Percentiles rank a stretch among this genome's conserved stretches.
These are phyloP conservation scores for Pollenia griseotomentosa DNA, from an alignment of 2,888 invertebrate genomes.

Conservation along the genomic window DNA sequence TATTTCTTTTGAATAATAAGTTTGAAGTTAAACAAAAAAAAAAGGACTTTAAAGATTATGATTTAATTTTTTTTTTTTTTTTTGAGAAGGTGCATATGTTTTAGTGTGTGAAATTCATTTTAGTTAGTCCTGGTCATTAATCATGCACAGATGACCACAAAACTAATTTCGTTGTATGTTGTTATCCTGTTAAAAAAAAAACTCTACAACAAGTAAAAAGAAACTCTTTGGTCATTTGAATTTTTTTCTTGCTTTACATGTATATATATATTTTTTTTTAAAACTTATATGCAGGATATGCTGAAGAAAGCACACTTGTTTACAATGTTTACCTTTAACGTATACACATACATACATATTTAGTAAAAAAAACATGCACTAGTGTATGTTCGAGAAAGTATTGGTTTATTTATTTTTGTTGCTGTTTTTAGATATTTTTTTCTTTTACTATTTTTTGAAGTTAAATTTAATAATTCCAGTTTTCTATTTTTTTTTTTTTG, in stretches of 20 bases:
- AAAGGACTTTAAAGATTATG: too few relatives aligned
- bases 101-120: slow-evolving; percentile 44
- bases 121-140: slow-evolving; percentile 68
- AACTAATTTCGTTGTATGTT: slow-evolving; percentile 72
- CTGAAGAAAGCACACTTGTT: too few relatives aligned
- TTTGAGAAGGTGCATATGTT: neutral
- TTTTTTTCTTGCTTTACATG: neutral
- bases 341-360: neutral
- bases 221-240: neutral
- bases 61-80: neutral
- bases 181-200: slow-evolving; percentile 39
- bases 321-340: neutral
- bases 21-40: too few relatives aligned
- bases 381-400: slow-evolving; percentile 18
- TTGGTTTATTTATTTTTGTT: slow-evolving; percentile 44
- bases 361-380: too few relatives aligned
- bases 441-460: slow-evolving; percentile 71
- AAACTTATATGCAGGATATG: too few relatives aligned
- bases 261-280: too few relatives aligned
- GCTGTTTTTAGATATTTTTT: neutral
- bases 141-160: slow-evolving; percentile 76
- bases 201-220: neutral
- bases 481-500: neutral
- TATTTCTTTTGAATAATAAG: neutral
- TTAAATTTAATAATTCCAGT: slow-evolving; percentile 40